Evolutionary conservation across 2,888 invertebrate species (phyloP).

Genomic region (Hydropsyche betteni): DNA sequence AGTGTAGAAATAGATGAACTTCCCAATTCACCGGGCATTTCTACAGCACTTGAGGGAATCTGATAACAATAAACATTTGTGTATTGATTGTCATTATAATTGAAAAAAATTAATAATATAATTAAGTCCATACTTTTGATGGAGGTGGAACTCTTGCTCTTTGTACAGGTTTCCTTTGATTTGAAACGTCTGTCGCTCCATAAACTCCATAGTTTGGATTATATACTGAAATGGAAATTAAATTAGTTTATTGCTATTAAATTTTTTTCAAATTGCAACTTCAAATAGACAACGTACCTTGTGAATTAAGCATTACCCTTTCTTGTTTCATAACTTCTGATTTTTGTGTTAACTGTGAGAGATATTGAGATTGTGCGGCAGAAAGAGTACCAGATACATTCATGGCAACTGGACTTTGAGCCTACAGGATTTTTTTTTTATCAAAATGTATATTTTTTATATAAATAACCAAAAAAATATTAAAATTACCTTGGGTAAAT

Average conservation of each 20-base stretch:
- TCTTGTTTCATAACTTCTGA: conserved; percentile 49
- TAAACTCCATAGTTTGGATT: conserved; percentile 61
- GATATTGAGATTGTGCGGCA: conserved; percentile 73
- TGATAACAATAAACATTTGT: conserved; percentile 56
- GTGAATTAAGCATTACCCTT: conserved; percentile 40
- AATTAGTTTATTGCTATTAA: too few relatives aligned
- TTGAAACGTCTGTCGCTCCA: conserved; percentile 60
- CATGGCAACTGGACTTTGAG: conserved; percentile 54
- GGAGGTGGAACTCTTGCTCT: conserved; percentile 83
- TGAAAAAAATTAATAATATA: background rate
- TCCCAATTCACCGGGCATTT: conserved; percentile 90
- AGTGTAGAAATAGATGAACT: conserved; percentile 78
- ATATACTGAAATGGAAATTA: conserved; percentile 61
- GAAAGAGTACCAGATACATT: conserved; percentile 68
- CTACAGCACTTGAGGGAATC: conserved; percentile 94
- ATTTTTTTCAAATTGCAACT: background rate
- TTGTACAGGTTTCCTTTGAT: conserved; percentile 70
- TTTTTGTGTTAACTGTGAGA: conserved; percentile 65
- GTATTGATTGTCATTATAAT: conserved; percentile 16
- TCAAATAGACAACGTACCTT: conserved; percentile 7
- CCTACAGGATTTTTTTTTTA: conserved; percentile 33
- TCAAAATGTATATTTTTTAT: too few relatives aligned
- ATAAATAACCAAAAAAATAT: background rate
- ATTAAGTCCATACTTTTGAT: conserved; percentile 70
- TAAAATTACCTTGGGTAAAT: conserved; percentile 52